Base-by-base conservation (phyloP, 2,113 vertebrate species). In the Cavia porcellus region DNA sequence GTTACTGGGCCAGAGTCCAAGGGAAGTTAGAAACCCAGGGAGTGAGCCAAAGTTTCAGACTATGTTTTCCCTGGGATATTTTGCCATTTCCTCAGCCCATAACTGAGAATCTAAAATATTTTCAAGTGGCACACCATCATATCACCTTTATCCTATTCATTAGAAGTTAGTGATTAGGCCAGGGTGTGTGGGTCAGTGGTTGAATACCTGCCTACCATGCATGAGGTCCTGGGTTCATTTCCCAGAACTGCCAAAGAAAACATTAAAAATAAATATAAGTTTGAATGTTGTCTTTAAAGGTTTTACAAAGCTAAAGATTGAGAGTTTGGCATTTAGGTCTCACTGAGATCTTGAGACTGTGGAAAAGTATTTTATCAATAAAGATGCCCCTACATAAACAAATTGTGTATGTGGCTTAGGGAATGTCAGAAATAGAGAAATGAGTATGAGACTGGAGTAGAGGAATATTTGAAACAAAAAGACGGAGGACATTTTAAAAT, bases 31-130 rank as follows among this genome's bases (percentile, higher is more conserved):
- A 72, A 92, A 85, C 14, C 1, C 5, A 91, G 22, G n/a, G 28
- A 94, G 7, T n/a, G 17, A 95, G n/a, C 35, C 55, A 64, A 42
- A 74, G 11, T 79, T 91, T 84, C 50, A n/a, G 64, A 35, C 15
- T 35, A 83, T 24, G 89, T 89, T 94, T 74, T 17, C 19, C 45
- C 20, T 77, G 79, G 82, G n/a, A 45, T 25, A 96, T 61, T 64
- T 75, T 95, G n/a, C 35, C 62, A 95, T 50, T 94, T 91, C 8
- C 28, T 94, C 93, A 75, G 32, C 7, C 52, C 11, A 32, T 81
- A n/a, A 84, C 42, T 74, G 80, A 96, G 32, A 84, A 38, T n/a
- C 70, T 96, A 64, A 91, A 94, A 83, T 24, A 38, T 83, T 50
- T 30, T 28, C 75, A 79, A 79, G 14, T 79, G 45, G 45, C 5